Evolutionary conservation across 2,113 vertebrate species (phyloP), one percentile per base, ranked within the genome.

Genomic region (Pleuronectes platessa): DNA sequence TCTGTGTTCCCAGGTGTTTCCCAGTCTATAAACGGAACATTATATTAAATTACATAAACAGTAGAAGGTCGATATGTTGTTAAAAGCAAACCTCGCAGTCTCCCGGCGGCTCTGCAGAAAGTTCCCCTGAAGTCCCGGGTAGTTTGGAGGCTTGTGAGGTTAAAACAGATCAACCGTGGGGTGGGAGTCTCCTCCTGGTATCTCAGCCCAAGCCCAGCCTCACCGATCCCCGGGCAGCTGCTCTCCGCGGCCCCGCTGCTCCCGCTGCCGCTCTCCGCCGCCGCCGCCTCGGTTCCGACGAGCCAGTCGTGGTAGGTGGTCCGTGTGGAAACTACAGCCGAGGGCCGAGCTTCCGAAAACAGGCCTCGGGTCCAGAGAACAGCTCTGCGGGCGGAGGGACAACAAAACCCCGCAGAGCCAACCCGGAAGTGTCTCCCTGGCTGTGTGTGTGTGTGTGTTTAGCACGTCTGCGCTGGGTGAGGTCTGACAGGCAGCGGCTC

Each of bases 371-470:
- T 75, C 78, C 71, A 59, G 42, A 58, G 12, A 51, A 18, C 47
- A 76, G 45, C 68, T 74, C 35, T 58, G 61, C 63, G 53, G 78
- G 35, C 9, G 62, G 21, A 9, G 15, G 82, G 40, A 65, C 40
- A 81, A 72, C 68, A 69, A 63, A 65, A 23, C 72, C 61, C 61
- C 35, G 62, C 40, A 56, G 53, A 68, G 60, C 66, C 61, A 83
- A 91, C 85, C 85, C 89, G 92, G 92, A 93, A 93, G 90, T 92
- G 37, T 4, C 5, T 1, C 3, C 2, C 1, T 1, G 4, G 0
- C 0, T 20, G 3, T 1, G 0, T 0, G 0, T 0, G 0, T 31
- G 27, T 31, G 31, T 31, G 31, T 31, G 31, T 31, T 27, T 27
- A 23, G 24, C 1, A 0, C 0, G 3, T 12, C 0, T 10, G 11